Evolutionary conservation across 2,797 vertebrate species (phyloP), one percentile per base, ranked within the genome.

Genomic region (Lemur catta): DNA sequence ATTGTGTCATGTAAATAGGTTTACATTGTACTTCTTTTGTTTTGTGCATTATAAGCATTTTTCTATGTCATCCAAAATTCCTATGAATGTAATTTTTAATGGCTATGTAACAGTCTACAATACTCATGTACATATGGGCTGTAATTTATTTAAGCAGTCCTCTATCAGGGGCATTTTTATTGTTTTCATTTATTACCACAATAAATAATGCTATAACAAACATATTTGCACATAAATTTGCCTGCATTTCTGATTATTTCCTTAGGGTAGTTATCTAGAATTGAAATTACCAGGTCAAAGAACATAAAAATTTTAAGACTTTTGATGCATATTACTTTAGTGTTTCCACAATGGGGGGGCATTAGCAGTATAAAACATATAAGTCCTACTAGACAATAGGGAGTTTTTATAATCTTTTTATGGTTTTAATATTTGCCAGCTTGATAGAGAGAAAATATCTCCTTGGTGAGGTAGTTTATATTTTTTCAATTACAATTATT

Each of bases 131-230:
- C 76, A 43, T 26, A 15, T 69, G 65, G 35, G 52, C 30, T 89
- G 3, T 95, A 87, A 97, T 93, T 97, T 97, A 95, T 88, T 91
- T 96, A 78, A 85, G 59, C 48, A 50, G 43, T 48, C 41, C 46
- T 91, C 55, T 87, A 81, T 74, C 33, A 1, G 65, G 72, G 82
- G 41, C 46, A 93, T 94, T 94, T 97, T 96, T 97, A 98, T 93
- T 95, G 79, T 96, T 96, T 91, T 89, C 52, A 89, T 96, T 97
- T 97, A 95, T 96, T 96, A 78, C 87, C 79, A 30, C 75, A 96
- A 96, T 94, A 96, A 96, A 81, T 98, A 97, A 97, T 84, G 57
- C 95, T 89, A 95, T 95, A 78, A 94, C 95, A 96, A 97, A 91
- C 76, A 91, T 96, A 97, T 97, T 97, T 97, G 22, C 38, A 82